These are phyloP conservation scores for Calidris pygmaea DNA, from an alignment of 2,113 vertebrate genomes.

Conservation along the genomic window DNA sequence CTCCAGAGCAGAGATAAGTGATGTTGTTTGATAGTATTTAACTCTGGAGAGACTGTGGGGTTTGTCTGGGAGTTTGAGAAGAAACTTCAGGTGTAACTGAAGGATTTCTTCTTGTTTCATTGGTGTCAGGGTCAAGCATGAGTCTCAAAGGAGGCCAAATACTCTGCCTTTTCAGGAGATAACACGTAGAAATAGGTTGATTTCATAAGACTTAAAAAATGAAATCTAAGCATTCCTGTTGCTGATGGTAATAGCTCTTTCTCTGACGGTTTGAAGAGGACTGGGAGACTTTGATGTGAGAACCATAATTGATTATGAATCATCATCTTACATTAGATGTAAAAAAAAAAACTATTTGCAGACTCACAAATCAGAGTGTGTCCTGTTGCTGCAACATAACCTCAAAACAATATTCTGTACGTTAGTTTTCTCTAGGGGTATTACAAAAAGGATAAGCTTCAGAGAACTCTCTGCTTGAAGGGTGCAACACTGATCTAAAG, in stretches of 20 bases:
- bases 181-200: neutral
- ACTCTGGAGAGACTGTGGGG: neutral
- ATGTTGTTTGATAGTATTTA: neutral
- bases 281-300: neutral
- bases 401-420: neutral
- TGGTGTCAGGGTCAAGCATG: neutral
- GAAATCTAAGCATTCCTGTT: neutral
- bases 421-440: neutral
- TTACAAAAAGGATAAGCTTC: neutral
- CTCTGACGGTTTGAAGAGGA: neutral
- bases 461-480: neutral
- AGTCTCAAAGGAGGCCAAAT: neutral
- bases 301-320: conserved; percentile 30
- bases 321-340: conserved; percentile 29
- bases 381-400: neutral
- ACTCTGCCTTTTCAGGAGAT: neutral
- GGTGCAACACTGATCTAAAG: neutral
- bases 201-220: neutral
- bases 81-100: neutral
- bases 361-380: neutral
- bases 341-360: conserved; percentile 12
- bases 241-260: neutral
- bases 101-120: neutral
- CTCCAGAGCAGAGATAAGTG: neutral
- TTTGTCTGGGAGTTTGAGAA: neutral